Evolutionary conservation across 2,113 vertebrate genomes (phyloP).

Genomic region (Tursiops truncatus): DNA sequence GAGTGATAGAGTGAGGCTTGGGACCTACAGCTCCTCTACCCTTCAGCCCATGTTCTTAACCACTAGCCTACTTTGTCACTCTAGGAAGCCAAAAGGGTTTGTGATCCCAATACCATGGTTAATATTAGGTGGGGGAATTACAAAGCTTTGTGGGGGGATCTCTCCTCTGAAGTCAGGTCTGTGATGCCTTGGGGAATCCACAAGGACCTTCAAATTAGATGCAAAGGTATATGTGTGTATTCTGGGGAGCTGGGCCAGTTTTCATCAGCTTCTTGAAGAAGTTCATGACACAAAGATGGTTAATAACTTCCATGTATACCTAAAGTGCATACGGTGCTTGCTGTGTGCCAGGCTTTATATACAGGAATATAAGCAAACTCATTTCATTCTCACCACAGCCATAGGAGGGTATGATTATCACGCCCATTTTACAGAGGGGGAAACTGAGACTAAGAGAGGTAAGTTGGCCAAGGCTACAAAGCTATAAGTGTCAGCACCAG

Average conservation of each 20-base stretch:
- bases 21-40: background rate
- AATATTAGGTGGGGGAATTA: background rate
- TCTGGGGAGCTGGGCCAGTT: background rate
- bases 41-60: background rate
- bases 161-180: background rate
- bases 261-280: slow-evolving; percentile 16
- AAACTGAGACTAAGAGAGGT: background rate
- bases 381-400: background rate
- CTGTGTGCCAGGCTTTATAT: background rate
- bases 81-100: background rate
- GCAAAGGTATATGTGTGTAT: background rate
- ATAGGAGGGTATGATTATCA: background rate
- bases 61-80: background rate
- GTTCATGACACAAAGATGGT: background rate
- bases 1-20: background rate
- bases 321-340: background rate
- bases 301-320: background rate
- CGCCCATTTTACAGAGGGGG: background rate
- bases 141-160: background rate
- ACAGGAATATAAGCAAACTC: background rate
- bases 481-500: background rate
- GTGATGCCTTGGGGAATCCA: background rate
- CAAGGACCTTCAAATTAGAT: background rate
- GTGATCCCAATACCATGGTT: background rate
- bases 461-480: background rate